phyloP scores from a whole-genome alignment of 1,140 invertebrate genomes.

The Trichogramma pretiosum region DNA sequence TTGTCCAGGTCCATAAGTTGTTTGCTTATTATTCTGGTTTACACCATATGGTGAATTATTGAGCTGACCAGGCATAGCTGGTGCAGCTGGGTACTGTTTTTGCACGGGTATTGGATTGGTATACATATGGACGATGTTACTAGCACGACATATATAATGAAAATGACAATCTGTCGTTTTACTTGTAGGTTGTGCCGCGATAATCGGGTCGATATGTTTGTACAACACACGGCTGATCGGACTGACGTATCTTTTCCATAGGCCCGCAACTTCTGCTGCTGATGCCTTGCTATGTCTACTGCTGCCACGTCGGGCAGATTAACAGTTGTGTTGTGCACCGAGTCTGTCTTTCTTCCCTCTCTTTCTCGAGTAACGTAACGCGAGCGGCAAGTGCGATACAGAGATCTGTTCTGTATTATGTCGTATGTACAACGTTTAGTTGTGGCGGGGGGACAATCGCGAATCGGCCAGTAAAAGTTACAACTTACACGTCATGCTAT shows the following conservation, averaged over 20 bases:
- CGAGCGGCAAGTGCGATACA: not conserved
- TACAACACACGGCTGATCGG: too few species aligned
- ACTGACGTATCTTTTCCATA: not conserved
- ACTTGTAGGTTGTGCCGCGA: not conserved
- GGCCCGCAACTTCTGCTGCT: not conserved
- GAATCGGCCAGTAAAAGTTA: not conserved
- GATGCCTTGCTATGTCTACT: not conserved
- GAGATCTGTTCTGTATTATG: not conserved
- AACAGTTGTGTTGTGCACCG: not conserved
- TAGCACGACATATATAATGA: not conserved
- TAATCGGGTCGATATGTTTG: too few species aligned
- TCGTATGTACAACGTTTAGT: not conserved
- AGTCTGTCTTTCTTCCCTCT: not conserved
- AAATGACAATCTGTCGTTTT: not conserved
- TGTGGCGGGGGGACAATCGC: not conserved
- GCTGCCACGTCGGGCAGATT: not conserved
- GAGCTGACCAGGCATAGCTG: constrained; percentile 19
- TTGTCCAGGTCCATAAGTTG: constrained; percentile 22
- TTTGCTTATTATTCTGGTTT: constrained; percentile 22
- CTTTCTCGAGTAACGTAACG: not conserved
- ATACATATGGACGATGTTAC: too few species aligned
- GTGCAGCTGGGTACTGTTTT: constrained; percentile 5
- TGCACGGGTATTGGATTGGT: constrained; percentile 17
- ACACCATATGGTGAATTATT: constrained; percentile 13
- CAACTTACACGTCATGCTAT: not conserved